A percentile compares a stretch with the other conserved stretches of the same genome.
These are phyloP conservation scores for Tinea trinotella DNA, from an alignment of 2,888 invertebrate genomes.

Conservation along the genomic window DNA sequence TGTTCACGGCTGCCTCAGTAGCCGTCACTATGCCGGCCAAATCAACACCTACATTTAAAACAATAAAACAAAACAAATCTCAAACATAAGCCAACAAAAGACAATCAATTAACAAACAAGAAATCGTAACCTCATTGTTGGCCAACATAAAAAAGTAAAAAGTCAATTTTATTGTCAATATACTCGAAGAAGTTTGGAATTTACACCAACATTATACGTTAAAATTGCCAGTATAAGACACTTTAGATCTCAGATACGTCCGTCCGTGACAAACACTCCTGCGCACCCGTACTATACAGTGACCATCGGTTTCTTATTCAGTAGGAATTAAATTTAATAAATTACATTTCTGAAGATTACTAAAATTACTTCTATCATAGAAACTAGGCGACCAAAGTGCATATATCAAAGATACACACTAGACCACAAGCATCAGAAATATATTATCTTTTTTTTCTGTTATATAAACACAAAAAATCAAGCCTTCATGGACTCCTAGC, in stretches of 20 bases:
- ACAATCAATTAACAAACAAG: neutral
- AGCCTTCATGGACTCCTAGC: too few species aligned
- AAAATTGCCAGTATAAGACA: slow-evolving; percentile 13
- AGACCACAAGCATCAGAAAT: too few species aligned
- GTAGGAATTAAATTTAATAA: too few species aligned
- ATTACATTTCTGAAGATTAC: too few species aligned
- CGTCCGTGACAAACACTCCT: slow-evolving; percentile 13
- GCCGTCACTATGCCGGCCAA: too few species aligned
- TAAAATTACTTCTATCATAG: too few species aligned
- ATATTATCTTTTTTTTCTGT: too few species aligned
- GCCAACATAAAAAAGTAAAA: neutral
- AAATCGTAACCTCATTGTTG: neutral
- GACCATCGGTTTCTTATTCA: neutral
- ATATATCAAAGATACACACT: too few species aligned
- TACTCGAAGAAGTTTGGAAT: neutral
- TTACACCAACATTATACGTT: slow-evolving; percentile 12
- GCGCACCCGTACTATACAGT: slow-evolving; percentile 1
- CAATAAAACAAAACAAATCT: neutral
- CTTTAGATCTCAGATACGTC: slow-evolving; percentile 10
- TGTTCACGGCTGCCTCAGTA: too few species aligned
- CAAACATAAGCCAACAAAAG: neutral
- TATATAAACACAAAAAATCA: too few species aligned
- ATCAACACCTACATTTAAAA: too few species aligned
- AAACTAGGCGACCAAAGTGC: too few species aligned
- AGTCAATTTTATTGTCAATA: slow-evolving; percentile 11